Evolutionary conservation across 1,140 invertebrate genomes (phyloP).

Genomic region (Brachystomella parvula): DNA sequence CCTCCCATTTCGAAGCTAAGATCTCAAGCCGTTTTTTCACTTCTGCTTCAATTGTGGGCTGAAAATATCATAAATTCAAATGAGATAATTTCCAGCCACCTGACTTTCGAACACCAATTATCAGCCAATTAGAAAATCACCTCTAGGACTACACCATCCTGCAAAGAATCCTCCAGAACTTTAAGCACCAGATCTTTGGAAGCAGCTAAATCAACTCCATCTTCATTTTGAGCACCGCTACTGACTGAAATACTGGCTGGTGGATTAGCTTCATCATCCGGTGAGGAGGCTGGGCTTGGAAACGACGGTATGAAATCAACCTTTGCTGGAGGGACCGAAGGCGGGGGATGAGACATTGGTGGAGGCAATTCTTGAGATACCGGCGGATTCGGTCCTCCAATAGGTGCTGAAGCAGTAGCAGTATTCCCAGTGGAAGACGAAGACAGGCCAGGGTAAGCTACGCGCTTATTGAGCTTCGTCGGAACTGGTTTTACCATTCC

Average conservation of each 20-base stretch:
- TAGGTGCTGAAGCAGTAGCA: background rate
- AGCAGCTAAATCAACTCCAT: no score
- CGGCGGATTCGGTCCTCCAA: background rate
- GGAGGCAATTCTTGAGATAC: background rate
- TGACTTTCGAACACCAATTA: no score
- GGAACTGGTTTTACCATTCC: background rate
- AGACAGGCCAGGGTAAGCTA: conserved; percentile 5
- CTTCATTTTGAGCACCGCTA: no score
- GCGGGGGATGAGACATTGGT: background rate
- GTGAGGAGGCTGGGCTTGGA: background rate
- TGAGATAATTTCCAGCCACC: no score
- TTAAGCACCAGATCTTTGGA: no score
- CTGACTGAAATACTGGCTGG: no score
- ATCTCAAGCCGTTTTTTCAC: background rate
- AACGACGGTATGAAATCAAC: conserved; percentile 2
- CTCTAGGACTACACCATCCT: no score
- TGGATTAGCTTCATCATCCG: background rate
- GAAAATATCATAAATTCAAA: no score
- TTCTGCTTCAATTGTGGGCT: background rate
- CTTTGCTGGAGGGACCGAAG: background rate
- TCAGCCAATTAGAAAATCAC: no score
- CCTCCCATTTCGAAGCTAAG: background rate
- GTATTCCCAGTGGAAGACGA: no score
- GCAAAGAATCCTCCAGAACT: no score
- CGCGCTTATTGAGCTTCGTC: conserved; percentile 5